Conservation (phyloP, 2,888 invertebrate genomes). For the Dermolepida albohirtum region DNA sequence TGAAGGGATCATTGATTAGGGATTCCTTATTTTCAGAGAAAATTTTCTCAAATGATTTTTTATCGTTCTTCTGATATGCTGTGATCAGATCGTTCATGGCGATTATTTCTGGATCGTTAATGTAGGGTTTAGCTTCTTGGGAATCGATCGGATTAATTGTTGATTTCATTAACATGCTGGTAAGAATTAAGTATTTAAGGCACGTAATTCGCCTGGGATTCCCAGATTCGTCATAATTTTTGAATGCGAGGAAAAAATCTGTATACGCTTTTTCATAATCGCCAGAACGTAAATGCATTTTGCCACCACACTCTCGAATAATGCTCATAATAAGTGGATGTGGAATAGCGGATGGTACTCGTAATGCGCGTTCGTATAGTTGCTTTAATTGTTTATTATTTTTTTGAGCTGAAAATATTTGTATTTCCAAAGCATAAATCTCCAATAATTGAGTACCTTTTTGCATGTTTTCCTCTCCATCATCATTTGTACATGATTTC, state of each 20-base stretch:
- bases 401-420: constrained; percentile 99
- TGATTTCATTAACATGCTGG: constrained; percentile 99
- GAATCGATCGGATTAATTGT: constrained; percentile 99
- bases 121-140: constrained; percentile 99
- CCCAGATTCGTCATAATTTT: constrained; percentile 99
- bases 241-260: constrained; percentile 99
- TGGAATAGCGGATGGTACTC: constrained; percentile 98
- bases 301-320: constrained; percentile 97
- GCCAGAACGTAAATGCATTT: constrained; percentile 98
- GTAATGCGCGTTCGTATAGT: constrained; percentile 95
- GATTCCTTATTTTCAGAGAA: constrained; percentile 69
- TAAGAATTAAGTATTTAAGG: constrained; percentile 96
- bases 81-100: constrained; percentile 98
- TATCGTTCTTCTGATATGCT: constrained; percentile 97
- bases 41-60: constrained; percentile 96
- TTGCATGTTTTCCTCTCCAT: constrained; percentile 95
- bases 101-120: constrained; percentile 97
- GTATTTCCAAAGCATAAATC: constrained; percentile 98
- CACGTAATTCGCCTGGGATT: constrained; percentile 96
- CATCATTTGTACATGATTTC: constrained; percentile 95
- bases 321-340: constrained; percentile 99
- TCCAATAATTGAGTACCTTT: constrained; percentile 98
- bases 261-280: constrained; percentile 99
- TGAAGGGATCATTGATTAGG: constrained; percentile 97
- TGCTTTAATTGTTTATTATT: constrained; percentile 97